These are phyloP conservation scores for Balaeniceps rex DNA, from an alignment of 2,113 vertebrate species.

Conservation along the genomic window DNA sequence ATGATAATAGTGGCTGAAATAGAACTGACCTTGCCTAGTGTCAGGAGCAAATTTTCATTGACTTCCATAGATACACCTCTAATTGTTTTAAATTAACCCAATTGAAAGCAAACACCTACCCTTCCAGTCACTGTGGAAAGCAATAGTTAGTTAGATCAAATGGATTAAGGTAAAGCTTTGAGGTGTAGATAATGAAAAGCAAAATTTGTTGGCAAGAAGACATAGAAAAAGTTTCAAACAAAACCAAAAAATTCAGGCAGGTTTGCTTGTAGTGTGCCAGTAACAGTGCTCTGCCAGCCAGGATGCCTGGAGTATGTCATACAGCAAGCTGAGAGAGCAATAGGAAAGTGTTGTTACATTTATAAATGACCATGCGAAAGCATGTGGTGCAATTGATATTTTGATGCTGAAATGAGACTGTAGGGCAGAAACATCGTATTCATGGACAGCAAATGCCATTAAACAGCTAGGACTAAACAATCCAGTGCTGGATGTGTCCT, in stretches of 20 bases:
- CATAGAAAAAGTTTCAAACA: neutral
- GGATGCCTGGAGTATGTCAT: neutral
- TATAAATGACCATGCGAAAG: neutral
- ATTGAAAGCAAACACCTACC: neutral
- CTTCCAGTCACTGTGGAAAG: neutral
- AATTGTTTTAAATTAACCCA: neutral
- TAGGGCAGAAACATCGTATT: neutral
- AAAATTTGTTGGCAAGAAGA: neutral
- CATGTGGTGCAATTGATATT: neutral
- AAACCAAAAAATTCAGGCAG: neutral
- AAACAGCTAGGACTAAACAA: neutral
- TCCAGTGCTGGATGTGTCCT: neutral
- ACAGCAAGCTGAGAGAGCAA: neutral
- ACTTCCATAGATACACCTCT: neutral
- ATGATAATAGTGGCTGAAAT: neutral
- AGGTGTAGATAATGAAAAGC: neutral
- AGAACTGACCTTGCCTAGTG: neutral
- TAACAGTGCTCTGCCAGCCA: neutral
- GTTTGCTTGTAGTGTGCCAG: neutral
- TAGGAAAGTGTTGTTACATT: neutral
- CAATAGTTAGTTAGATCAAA: neutral
- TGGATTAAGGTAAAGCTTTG: neutral
- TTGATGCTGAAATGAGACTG: neutral
- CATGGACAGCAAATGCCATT: neutral
- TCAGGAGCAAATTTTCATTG: neutral